A percentile compares a stretch with the other conserved stretches of the same genome.
Evolutionary conservation across 2,797 vertebrate species (phyloP).

Genomic region (Gorsachius magnificus): DNA sequence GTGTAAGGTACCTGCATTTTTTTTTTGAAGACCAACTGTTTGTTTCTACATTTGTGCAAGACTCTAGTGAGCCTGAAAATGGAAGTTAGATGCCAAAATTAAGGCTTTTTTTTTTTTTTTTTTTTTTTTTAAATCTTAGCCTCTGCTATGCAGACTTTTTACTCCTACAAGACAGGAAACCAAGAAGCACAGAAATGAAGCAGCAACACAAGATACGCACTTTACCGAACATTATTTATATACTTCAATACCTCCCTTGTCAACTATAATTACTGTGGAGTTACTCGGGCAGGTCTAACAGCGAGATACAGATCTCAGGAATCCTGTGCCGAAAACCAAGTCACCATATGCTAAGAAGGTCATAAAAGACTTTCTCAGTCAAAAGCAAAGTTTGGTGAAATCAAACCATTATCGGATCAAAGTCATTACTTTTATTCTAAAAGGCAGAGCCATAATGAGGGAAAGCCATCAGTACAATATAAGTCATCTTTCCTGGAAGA

Average conservation of each 20-base stretch:
- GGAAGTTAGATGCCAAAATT: not conserved
- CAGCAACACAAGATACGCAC: not conserved
- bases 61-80: not conserved
- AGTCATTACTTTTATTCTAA: not conserved
- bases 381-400: not conserved
- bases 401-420: not conserved
- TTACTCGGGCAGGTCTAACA: not conserved
- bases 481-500: not conserved
- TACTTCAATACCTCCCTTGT: not conserved
- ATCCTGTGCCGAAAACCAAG: not conserved
- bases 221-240: not conserved
- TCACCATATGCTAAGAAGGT: not conserved
- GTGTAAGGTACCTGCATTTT: not conserved
- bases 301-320: not conserved
- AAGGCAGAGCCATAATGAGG: not conserved
- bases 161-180: constrained; percentile 12
- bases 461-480: not conserved
- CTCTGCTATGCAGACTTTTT: not conserved
- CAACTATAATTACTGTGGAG: not conserved
- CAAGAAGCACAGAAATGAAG: not conserved
- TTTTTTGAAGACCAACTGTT: not conserved
- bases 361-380: not conserved
- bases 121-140: not conserved
- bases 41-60: not conserved
- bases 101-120: not conserved